A percentile compares a stretch with the other conserved stretches of the same genome.
phyloP scores from a whole-genome alignment of 2,797 vertebrate genomes.

The Etheostoma nigrum region DNA sequence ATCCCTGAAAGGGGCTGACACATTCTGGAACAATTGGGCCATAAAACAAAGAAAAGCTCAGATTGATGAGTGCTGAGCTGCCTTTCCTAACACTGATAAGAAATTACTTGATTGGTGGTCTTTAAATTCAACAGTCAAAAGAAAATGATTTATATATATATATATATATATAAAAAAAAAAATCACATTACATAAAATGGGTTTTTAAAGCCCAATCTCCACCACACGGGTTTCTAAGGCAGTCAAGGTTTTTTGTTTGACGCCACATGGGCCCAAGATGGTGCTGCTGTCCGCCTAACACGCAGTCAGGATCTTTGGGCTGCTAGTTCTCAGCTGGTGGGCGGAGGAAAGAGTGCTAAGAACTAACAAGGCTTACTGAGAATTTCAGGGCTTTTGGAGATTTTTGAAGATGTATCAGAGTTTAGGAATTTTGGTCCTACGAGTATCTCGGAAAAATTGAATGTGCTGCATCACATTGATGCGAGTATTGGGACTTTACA shows the following conservation, averaged over 20 bases:
- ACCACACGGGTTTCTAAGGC: background rate
- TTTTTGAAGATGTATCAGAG: background rate
- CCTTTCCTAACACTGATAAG: background rate
- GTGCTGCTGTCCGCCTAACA: background rate
- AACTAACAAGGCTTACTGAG: background rate
- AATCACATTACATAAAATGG: background rate
- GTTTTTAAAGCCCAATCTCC: background rate
- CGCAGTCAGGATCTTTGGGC: background rate
- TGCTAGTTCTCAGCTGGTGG: background rate
- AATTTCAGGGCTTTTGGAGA: background rate
- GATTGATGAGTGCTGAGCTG: background rate
- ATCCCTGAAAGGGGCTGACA: background rate
- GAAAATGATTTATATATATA: background rate
- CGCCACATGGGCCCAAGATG: background rate
- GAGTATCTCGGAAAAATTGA: background rate
- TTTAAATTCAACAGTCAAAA: background rate
- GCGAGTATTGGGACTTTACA: background rate
- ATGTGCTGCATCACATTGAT: background rate
- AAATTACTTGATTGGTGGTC: background rate
- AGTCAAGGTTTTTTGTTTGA: background rate
- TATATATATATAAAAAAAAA: background rate
- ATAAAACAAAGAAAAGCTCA: background rate
- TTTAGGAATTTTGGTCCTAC: background rate
- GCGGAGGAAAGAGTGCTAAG: background rate
- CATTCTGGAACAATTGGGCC: background rate